A percentile compares a stretch with the other conserved stretches of the same genome.
Evolutionary conservation across 2,797 vertebrate genomes (phyloP).

Genomic region (Enteromius trimaculatus): DNA sequence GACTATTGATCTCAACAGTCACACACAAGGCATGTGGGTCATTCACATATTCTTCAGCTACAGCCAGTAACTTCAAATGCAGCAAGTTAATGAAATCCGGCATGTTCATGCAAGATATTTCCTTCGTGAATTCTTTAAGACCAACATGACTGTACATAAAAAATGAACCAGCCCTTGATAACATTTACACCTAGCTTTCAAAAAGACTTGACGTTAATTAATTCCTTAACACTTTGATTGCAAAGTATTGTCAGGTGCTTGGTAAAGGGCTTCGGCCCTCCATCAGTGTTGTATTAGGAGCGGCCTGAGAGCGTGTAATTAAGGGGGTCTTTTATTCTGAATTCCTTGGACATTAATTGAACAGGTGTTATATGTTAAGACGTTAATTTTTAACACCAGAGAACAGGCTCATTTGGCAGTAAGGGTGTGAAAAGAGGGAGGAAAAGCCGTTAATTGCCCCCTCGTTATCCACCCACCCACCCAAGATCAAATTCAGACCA

Average conservation of each 20-base stretch:
- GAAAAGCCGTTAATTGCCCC: constrained; percentile 56
- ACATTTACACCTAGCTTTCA: constrained; percentile 55
- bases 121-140: constrained; percentile 18
- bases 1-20: background rate
- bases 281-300: constrained; percentile 55
- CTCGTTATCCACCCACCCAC: constrained; percentile 46
- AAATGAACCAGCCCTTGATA: constrained; percentile 31
- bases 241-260: constrained; percentile 52
- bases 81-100: constrained; percentile 36
- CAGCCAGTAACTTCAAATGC: background rate
- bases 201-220: constrained; percentile 50
- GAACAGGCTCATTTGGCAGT: constrained; percentile 54
- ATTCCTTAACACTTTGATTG: constrained; percentile 56
- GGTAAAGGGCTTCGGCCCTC: constrained; percentile 32
- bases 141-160: constrained; percentile 35
- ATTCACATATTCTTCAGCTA: background rate
- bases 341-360: constrained; percentile 57
- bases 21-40: background rate
- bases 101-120: constrained; percentile 25
- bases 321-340: constrained; percentile 50
- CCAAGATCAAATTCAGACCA: constrained; percentile 59
- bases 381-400: constrained; percentile 58
- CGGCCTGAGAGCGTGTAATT: constrained; percentile 25
- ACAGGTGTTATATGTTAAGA: constrained; percentile 61
- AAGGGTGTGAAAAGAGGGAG: constrained; percentile 60